Percentiles rank a stretch among this genome's conserved stretches.
Evolutionary conservation across 92 coral and sea anemone genomes (phyloP).

Genomic region (Phenganax stokvisi): DNA sequence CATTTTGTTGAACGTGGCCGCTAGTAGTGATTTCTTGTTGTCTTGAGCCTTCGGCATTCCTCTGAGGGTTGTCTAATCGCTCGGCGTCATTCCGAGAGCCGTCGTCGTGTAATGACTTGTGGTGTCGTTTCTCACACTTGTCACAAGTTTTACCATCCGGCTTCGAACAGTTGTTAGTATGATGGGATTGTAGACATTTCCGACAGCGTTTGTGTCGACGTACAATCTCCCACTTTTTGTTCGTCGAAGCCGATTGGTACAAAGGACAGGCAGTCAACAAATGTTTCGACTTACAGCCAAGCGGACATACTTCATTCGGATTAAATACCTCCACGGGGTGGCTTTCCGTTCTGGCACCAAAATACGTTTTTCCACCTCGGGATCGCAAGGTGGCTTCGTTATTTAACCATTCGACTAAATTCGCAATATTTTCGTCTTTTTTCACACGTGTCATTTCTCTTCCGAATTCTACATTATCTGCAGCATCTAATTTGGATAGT

Average conservation of each 20-base stretch:
- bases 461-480: slow-evolving; percentile 55
- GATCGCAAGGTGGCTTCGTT: slow-evolving; percentile 62
- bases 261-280: slow-evolving; percentile 44
- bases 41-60: not conserved
- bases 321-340: not conserved
- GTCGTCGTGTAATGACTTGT: slow-evolving; percentile 29
- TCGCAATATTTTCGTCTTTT: slow-evolving; percentile 53
- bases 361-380: slow-evolving; percentile 19
- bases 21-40: slow-evolving; percentile 11
- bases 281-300: slow-evolving; percentile 37
- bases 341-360: not conserved
- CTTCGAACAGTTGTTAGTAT: slow-evolving; percentile 42
- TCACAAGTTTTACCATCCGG: slow-evolving; percentile 42
- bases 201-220: slow-evolving; percentile 27
- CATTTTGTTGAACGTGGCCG: slow-evolving; percentile 22
- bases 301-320: not conserved
- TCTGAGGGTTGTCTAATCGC: not conserved
- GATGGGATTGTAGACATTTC: slow-evolving; percentile 44
- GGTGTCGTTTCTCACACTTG: slow-evolving; percentile 43
- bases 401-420: slow-evolving; percentile 56
- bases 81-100: not conserved
- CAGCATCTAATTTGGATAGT: slow-evolving; percentile 53
- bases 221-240: slow-evolving; percentile 27
- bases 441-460: slow-evolving; percentile 54
- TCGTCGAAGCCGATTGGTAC: slow-evolving; percentile 28